Base-by-base conservation (phyloP, 2,797 vertebrate species). In the Eulemur albifrons region DNA sequence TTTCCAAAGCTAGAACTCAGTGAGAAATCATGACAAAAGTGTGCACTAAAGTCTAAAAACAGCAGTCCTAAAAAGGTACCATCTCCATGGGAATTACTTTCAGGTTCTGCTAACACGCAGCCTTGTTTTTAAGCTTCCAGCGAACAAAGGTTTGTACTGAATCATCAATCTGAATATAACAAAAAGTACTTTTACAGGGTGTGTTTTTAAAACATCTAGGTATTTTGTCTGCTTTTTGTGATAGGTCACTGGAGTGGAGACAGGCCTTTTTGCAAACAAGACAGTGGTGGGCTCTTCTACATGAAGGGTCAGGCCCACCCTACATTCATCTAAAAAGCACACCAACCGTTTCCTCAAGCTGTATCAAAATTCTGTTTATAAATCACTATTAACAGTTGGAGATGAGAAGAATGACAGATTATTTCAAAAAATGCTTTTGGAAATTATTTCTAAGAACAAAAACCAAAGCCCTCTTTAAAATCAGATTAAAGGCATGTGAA, bases 361-460 rank as follows among this genome's bases (percentile, higher is more conserved):
- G 54, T 27, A 57, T 77, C 88, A 72, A 20, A 85, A 69, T 27
- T 57, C n/a, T 18, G 77, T 40, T 50, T 73, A 27, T 40, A 35
- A 65, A 15, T 79, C 63, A 65, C n/a, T 54, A 25, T 4, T 43
- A 38, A 67, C 32, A 25, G 25, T 30, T 35, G 43, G 73, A 65
- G 80, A 63, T 35, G 65, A 67, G 38, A 88, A 76, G 32, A 72
- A 50, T 32, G 77, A 94, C 21, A 30, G 18, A 9, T 43, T 48
- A 81, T 32, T 67, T 89, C 38, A 38, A 13, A 13, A 50, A 69
- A 45, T 79, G 67, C 54, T 69, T 72, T 65, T 21, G 43, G 79
- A 86, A 80, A 91, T 75, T 35, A 30, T 63, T 73, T 88, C 90
- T 43, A 50, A 77, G 69, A 90, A 88, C 43, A 50, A 40, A 72